Evolutionary conservation across 2,797 vertebrate genomes (phyloP), one percentile per base, ranked within the genome.

Genomic region (Todus mexicanus): DNA sequence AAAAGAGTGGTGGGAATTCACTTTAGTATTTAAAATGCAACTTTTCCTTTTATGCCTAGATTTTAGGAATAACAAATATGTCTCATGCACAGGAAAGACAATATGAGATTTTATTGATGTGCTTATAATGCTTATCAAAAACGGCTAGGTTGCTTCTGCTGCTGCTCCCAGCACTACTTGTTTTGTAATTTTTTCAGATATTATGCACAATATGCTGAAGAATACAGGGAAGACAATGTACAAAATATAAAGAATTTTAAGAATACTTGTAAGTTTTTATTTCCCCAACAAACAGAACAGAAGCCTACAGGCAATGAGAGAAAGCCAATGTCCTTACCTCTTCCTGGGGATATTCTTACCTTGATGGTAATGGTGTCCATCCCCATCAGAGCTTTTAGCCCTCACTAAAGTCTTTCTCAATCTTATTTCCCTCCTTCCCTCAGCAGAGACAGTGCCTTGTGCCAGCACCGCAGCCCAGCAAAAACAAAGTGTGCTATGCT

Each of bases 281-380:
- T 86, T 81, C 25, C 71, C 37, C 22, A 48, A 1, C 27, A 51
- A 48, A 20, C 4, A 69, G 50, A 61, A 31, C 7, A 20, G 29
- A 57, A 43, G 43, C 48, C 27, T 31, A 8, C 1, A 4, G n/a
- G 23, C 26, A 45, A 33, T 12, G 27, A 56, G 8, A 60, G 29
- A 48, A 60, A 27, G 25, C 21, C 43, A 8, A 16, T 4, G 11
- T 61, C 35, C 38, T 60, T 20, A 3, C 7, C 22, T 35, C 25
- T 69, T 83, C 40, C 53, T 69, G 42, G 9, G 7, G 20, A 5
- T 74, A 20, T 18, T 80, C 10, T 27, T 54, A 42, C 3, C 23
- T 37, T n/a, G 11, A 10, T 0, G 1, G 5, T 50, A 11, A 33
- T 4, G 6, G 29, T 4, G 7, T 45, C 43, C 42, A 29, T 35